These are phyloP conservation scores for Conistra vaccinii DNA, from an alignment of 2,888 invertebrate species.

Conservation along the genomic window DNA sequence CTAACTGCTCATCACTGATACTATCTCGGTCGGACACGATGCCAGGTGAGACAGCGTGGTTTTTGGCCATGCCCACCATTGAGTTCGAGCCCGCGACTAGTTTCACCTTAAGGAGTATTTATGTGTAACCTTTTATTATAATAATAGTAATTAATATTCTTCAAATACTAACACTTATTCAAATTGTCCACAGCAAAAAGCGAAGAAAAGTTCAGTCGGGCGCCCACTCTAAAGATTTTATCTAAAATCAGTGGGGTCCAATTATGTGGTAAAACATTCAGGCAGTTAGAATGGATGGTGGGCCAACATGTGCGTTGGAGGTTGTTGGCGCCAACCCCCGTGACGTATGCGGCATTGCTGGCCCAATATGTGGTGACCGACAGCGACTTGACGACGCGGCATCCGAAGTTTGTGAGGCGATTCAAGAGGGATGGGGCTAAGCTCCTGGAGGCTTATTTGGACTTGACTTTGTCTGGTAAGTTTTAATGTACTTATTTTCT, in stretches of 20 bases:
- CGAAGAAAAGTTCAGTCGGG: constrained; percentile 85
- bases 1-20: too few relatives aligned
- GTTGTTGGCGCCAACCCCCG: constrained; percentile 84
- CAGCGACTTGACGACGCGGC: constrained; percentile 81
- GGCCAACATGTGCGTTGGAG: constrained; percentile 86
- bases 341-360: constrained; percentile 82
- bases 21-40: too few relatives aligned
- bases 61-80: too few relatives aligned
- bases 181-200: constrained; percentile 80
- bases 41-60: too few relatives aligned
- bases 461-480: constrained; percentile 86
- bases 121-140: neutral
- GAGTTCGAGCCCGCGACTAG: too few relatives aligned
- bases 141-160: too few relatives aligned
- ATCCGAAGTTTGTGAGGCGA: constrained; percentile 83
- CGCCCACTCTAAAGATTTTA: constrained; percentile 83
- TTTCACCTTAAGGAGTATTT: too few relatives aligned
- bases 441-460: constrained; percentile 82
- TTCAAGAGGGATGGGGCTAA: constrained; percentile 84
- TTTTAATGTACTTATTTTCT: constrained; percentile 8
- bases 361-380: constrained; percentile 85
- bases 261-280: constrained; percentile 84
- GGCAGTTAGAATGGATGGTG: constrained; percentile 88
- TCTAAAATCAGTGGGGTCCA: constrained; percentile 82
- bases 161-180: too few relatives aligned